phyloP scores from a whole-genome alignment of 2,113 vertebrate genomes.

The Petroica traversi region DNA sequence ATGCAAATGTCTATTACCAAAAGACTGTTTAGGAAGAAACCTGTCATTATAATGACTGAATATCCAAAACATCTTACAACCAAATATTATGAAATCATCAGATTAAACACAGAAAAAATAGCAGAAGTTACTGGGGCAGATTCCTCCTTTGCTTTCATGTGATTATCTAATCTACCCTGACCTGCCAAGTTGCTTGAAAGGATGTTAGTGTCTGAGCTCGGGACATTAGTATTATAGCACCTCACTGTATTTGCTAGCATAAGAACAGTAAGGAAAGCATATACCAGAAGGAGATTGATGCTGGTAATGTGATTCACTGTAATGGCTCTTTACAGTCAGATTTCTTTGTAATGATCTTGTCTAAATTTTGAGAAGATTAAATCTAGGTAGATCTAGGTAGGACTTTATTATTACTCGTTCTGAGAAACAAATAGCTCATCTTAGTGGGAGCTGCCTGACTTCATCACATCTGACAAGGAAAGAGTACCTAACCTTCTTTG shows the following conservation, averaged over 20 bases:
- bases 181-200: neutral
- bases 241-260: neutral
- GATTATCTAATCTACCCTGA: neutral
- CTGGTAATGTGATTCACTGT: neutral
- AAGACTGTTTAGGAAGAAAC: slow-evolving; percentile 15
- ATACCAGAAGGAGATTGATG: neutral
- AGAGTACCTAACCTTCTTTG: slow-evolving; percentile 20
- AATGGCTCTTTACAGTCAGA: neutral
- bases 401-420: neutral
- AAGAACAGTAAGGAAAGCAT: neutral
- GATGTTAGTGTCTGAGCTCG: neutral
- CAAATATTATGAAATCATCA: slow-evolving; percentile 45
- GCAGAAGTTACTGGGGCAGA: slow-evolving; percentile 21
- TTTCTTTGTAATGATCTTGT: neutral
- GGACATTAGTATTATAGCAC: neutral
- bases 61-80: slow-evolving; percentile 35
- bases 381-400: neutral
- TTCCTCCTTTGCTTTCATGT: slow-evolving; percentile 31
- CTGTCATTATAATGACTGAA: neutral
- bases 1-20: neutral
- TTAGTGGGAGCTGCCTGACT: neutral
- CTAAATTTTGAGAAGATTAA: neutral
- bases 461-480: neutral
- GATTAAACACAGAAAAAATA: neutral
- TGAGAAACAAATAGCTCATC: neutral